Evolutionary conservation across 2,113 vertebrate genomes (phyloP).

Genomic region (Chaenocephalus aceratus): DNA sequence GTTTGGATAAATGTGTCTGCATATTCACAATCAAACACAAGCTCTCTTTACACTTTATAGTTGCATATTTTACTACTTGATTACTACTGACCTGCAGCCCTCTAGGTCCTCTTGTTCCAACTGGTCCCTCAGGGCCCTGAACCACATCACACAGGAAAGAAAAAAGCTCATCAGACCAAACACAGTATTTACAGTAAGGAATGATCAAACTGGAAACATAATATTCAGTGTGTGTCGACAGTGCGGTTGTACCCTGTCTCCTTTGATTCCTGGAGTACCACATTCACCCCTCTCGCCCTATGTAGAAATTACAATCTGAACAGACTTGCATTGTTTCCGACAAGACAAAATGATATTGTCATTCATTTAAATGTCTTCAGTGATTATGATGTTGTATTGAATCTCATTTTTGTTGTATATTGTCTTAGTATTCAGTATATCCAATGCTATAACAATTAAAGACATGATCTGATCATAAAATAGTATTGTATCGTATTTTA

Average conservation of each 20-base stretch:
- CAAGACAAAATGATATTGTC: slow-evolving; percentile 13
- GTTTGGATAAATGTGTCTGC: not conserved
- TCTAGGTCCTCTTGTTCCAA: slow-evolving; percentile 86
- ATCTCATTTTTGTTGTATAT: too few species aligned
- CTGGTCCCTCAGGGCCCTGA: slow-evolving; percentile 89
- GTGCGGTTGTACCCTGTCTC: slow-evolving; percentile 86
- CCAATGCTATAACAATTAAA: too few species aligned
- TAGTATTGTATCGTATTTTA: too few species aligned
- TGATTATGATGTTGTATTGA: too few species aligned
- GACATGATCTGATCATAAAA: too few species aligned
- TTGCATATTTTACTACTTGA: not conserved
- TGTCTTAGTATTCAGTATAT: too few species aligned
- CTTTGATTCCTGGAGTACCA: slow-evolving; percentile 92
- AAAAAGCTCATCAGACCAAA: slow-evolving; percentile 2
- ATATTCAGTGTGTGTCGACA: not conserved
- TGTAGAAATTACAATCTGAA: slow-evolving; percentile 29
- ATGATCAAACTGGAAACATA: not conserved
- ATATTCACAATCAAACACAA: not conserved
- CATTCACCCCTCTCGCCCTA: slow-evolving; percentile 93
- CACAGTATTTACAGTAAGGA: not conserved
- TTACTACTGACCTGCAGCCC: slow-evolving; percentile 87
- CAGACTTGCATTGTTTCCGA: not conserved
- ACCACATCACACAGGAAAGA: slow-evolving; percentile 20
- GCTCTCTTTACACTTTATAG: not conserved
- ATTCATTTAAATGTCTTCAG: not conserved